Evolutionary conservation across 2,888 invertebrate genomes (phyloP).

Genomic region (Diabrotica balteata): DNA sequence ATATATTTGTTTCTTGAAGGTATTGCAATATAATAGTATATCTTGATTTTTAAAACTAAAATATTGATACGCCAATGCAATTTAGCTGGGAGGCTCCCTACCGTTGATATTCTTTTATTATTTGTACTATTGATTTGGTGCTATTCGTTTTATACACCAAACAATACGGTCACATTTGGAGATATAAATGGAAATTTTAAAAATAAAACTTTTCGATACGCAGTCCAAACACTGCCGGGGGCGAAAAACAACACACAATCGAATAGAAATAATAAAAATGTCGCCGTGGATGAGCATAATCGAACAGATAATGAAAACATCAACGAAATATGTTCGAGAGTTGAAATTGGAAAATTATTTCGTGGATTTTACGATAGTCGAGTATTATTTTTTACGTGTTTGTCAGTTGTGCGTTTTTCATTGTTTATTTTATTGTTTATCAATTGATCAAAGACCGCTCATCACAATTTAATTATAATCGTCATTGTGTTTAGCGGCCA

Average conservation of each 20-base stretch:
- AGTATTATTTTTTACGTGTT: not conserved
- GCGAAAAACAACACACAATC: conserved; percentile 24
- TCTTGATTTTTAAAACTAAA: too few species aligned
- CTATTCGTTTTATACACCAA: conserved; percentile 19
- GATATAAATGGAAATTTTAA: conserved; percentile 28
- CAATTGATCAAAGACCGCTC: not conserved
- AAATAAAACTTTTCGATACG: conserved; percentile 27
- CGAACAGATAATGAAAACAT: conserved; percentile 27
- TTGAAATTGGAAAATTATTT: conserved; percentile 11
- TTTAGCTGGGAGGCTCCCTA: conserved; percentile 3
- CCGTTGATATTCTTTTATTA: conserved; percentile 19
- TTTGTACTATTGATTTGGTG: conserved; percentile 26
- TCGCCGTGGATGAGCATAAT: conserved; percentile 22
- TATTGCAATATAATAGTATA: too few species aligned
- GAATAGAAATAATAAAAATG: conserved; percentile 29
- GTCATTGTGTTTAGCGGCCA: too few species aligned
- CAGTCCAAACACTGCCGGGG: conserved; percentile 19
- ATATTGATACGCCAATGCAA: not conserved
- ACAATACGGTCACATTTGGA: conserved; percentile 23
- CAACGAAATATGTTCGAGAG: conserved; percentile 18
- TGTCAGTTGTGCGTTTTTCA: conserved; percentile 1
- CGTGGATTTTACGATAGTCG: not conserved
- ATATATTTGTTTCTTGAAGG: too few species aligned
- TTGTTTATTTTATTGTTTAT: conserved; percentile 4
- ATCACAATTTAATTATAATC: not conserved